phyloP scores from a whole-genome alignment of 2,113 vertebrate species.

The Hemicordylus capensis region DNA sequence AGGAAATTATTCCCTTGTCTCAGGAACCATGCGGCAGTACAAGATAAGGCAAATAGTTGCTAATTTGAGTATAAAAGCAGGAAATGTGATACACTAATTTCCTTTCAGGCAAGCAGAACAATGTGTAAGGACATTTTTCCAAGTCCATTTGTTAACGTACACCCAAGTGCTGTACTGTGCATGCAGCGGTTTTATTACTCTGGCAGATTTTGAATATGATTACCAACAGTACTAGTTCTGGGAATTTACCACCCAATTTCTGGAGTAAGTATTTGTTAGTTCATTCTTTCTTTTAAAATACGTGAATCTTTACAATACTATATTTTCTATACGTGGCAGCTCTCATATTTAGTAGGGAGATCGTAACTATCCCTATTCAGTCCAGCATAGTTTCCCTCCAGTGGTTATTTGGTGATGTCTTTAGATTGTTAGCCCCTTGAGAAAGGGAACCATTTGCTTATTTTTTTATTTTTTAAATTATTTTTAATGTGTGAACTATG shows the following conservation, averaged over 20 bases:
- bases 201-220: slow-evolving; percentile 83
- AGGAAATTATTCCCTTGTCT: slow-evolving; percentile 86
- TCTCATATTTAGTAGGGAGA: no score
- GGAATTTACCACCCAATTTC: slow-evolving; percentile 74
- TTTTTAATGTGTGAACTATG: no score
- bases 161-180: slow-evolving; percentile 55
- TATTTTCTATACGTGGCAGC: background rate
- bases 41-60: slow-evolving; percentile 92
- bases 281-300: slow-evolving; percentile 38
- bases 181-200: slow-evolving; percentile 45
- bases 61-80: slow-evolving; percentile 94
- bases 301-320: background rate
- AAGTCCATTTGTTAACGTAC: slow-evolving; percentile 61
- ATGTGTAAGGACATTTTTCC: slow-evolving; percentile 69
- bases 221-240: slow-evolving; percentile 75
- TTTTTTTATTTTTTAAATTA: no score
- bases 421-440: no score
- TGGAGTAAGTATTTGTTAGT: slow-evolving; percentile 78
- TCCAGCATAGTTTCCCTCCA: no score
- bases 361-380: no score
- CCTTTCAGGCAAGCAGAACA: slow-evolving; percentile 87
- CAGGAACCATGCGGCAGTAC: slow-evolving; percentile 88
- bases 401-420: no score
- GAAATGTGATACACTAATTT: slow-evolving; percentile 93
- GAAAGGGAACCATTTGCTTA: no score